Conservation (phyloP, 2,113 vertebrate species). For the Gymnogyps californianus region DNA sequence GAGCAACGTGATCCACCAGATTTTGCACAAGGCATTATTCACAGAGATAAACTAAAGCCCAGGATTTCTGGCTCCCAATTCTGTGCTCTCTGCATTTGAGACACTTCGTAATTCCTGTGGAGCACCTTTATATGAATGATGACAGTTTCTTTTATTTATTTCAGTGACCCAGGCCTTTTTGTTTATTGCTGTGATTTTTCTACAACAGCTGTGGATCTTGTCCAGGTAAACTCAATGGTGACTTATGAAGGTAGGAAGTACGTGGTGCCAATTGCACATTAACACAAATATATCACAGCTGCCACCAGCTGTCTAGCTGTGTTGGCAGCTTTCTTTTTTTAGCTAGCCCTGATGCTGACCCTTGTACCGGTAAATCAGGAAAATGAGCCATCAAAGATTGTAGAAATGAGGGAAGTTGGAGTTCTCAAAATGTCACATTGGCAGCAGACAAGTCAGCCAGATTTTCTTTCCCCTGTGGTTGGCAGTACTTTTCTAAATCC, state of each 20-base stretch:
- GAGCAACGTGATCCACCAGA: background rate
- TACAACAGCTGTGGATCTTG: constrained; percentile 86
- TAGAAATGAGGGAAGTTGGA: background rate
- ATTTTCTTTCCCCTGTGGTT: background rate
- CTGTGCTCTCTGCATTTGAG: background rate
- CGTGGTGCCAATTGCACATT: background rate
- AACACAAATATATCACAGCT: background rate
- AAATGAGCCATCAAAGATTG: background rate
- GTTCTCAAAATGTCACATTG: background rate
- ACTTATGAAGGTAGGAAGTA: background rate
- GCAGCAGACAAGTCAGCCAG: background rate
- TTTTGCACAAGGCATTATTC: background rate
- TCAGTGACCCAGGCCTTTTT: constrained; percentile 91
- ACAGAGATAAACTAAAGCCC: background rate
- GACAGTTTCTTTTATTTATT: constrained; percentile 40
- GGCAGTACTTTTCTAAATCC: background rate
- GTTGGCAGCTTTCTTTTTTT: background rate
- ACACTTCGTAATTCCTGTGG: background rate
- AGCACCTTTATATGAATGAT: background rate
- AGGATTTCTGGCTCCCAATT: background rate
- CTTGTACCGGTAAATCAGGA: background rate
- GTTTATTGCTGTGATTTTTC: constrained; percentile 98
- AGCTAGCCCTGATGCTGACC: background rate
- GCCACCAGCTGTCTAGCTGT: background rate
- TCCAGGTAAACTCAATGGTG: constrained; percentile 78